phyloP scores from a whole-genome alignment of 1,140 invertebrate genomes.

The Calliphora vicina region DNA sequence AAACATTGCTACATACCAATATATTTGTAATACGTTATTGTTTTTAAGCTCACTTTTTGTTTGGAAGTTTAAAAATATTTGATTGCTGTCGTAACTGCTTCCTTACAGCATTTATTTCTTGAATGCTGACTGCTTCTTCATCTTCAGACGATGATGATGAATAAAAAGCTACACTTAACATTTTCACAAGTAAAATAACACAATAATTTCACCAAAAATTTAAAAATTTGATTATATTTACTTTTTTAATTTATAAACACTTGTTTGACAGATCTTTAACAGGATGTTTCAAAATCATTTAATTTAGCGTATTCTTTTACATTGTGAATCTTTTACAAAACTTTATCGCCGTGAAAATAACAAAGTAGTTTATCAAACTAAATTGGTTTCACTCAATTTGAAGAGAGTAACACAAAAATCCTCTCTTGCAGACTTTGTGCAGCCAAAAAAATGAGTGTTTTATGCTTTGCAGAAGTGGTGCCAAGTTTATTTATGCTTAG shows the following conservation, averaged over 20 bases:
- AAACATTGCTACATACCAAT: background rate
- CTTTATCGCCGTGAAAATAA: too few relatives aligned
- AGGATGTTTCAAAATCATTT: background rate
- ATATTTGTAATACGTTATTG: background rate
- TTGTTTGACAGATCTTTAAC: background rate
- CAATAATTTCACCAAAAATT: background rate
- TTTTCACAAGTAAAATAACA: background rate
- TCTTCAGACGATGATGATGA: background rate
- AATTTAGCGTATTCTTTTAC: background rate
- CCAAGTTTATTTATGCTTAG: too few relatives aligned
- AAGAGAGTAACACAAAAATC: too few relatives aligned
- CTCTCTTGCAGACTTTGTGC: too few relatives aligned
- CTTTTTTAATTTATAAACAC: background rate
- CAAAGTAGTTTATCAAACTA: too few relatives aligned
- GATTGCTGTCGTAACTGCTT: background rate
- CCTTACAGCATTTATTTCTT: background rate
- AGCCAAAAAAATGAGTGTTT: too few relatives aligned
- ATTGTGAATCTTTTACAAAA: too few relatives aligned
- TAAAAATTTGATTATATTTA: background rate
- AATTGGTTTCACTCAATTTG: too few relatives aligned
- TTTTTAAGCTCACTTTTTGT: background rate
- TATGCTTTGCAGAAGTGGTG: too few relatives aligned
- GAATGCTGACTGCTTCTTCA: background rate
- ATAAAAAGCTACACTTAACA: background rate
- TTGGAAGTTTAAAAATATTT: background rate